phyloP scores from a whole-genome alignment of 2,113 vertebrate genomes.

The Ageneiosus marmoratus region DNA sequence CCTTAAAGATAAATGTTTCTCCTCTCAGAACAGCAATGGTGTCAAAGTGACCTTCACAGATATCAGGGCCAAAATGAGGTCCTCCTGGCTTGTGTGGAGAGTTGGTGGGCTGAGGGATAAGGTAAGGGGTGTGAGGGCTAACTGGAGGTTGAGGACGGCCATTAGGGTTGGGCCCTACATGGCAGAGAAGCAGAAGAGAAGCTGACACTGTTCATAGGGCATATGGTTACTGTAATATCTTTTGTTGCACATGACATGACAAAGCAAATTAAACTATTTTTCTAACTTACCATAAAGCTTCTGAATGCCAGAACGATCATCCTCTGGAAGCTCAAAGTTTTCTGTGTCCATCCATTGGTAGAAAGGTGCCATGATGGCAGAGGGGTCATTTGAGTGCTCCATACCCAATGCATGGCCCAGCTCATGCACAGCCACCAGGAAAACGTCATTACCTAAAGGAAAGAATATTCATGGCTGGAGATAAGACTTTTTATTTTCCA shows the following conservation, averaged over 20 bases:
- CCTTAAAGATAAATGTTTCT: conserved; percentile 94
- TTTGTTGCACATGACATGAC: neutral
- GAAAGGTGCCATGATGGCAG: conserved; percentile 91
- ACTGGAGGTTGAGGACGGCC: conserved; percentile 60
- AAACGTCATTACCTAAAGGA: conserved; percentile 83
- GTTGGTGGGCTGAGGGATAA: conserved; percentile 60
- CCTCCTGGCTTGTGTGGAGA: conserved; percentile 67
- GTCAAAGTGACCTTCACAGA: conserved; percentile 90
- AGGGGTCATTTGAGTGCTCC: conserved; percentile 88
- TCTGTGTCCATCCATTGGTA: conserved; percentile 95
- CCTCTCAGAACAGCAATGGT: conserved; percentile 84
- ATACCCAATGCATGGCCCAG: conserved; percentile 87
- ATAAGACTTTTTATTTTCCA: neutral
- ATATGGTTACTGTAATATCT: neutral
- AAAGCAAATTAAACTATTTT: neutral
- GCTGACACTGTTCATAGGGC: neutral
- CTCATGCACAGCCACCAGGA: conserved; percentile 88
- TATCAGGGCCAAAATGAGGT: conserved; percentile 77
- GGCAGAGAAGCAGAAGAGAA: neutral
- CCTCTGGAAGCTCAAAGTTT: conserved; percentile 83
- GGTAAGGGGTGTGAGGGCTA: conserved; percentile 61
- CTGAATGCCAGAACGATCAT: conserved; percentile 84
- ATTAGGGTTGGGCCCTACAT: conserved; percentile 66
- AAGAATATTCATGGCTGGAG: neutral
- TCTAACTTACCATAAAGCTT: conserved; percentile 79